Percentiles rank a stretch among this genome's conserved stretches.
Evolutionary conservation across 30 jellyfish, hydroid and myxozoan genomes (phyloP).

Genomic region (Hydractinia symbiolongicarpus): DNA sequence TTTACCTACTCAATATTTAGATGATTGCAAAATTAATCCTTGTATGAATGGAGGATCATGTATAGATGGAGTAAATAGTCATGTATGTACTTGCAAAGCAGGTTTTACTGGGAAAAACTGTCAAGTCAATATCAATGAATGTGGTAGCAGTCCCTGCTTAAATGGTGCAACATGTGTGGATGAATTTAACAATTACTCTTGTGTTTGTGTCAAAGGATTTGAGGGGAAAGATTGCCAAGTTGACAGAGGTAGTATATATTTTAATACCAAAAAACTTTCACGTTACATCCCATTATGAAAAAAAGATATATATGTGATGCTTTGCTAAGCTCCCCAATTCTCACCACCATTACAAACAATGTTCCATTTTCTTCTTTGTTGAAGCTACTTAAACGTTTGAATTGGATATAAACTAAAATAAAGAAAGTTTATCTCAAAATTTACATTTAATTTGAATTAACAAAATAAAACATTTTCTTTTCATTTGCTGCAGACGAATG

Average conservation of each 20-base stretch:
- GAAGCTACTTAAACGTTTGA: no score
- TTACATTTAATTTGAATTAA: no score
- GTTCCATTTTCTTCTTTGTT: no score
- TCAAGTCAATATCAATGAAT: slow-evolving; percentile 51
- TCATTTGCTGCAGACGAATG: neutral
- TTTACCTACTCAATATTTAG: neutral
- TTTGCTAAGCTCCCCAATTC: no score
- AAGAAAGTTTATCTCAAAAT: no score
- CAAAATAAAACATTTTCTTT: no score
- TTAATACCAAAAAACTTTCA: no score
- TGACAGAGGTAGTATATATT: neutral
- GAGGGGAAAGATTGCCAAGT: slow-evolving; percentile 1
- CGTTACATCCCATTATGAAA: no score
- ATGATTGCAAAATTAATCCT: slow-evolving; percentile 54
- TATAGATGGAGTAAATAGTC: slow-evolving; percentile 53
- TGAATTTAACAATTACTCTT: slow-evolving; percentile 39
- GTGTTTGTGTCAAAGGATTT: slow-evolving; percentile 45
- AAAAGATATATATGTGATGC: no score
- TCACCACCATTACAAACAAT: no score
- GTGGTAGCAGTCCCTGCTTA: slow-evolving; percentile 56
- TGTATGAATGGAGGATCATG: slow-evolving; percentile 66
- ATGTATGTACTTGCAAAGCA: slow-evolving; percentile 47
- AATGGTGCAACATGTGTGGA: slow-evolving; percentile 62
- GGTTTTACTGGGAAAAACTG: slow-evolving; percentile 63
- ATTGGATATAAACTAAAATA: no score